phyloP scores from a whole-genome alignment of 2,113 vertebrate species.

The Tragelaphus imberbis region DNA sequence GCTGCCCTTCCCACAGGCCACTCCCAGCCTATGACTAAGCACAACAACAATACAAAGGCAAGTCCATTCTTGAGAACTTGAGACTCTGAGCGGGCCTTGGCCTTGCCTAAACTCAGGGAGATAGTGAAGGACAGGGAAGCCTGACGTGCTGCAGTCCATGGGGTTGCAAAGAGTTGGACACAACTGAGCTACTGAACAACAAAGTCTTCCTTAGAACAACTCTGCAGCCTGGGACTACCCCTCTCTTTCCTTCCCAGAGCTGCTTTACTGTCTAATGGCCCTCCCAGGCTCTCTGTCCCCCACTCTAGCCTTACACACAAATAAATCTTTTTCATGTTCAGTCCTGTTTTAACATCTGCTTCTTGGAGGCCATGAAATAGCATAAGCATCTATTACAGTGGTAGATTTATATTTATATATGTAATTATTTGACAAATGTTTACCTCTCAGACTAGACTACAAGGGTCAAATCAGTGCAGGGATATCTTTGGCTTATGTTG shows the following conservation, averaged over 20 bases:
- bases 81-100: neutral
- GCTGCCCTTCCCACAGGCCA: neutral
- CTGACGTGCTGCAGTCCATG: neutral
- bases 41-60: no score
- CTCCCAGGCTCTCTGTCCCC: neutral
- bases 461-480: neutral
- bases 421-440: neutral
- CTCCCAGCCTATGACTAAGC: rapidly evolving
- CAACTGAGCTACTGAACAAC: neutral
- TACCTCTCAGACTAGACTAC: neutral
- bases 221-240: neutral
- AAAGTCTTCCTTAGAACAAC: neutral
- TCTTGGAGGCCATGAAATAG: neutral
- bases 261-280: neutral
- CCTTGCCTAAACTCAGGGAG: neutral
- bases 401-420: neutral
- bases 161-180: neutral
- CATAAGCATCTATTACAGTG: neutral
- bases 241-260: neutral
- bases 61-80: neutral
- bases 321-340: neutral
- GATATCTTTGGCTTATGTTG: neutral
- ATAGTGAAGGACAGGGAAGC: neutral
- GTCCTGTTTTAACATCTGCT: neutral
- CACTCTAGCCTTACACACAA: neutral